Evolutionary conservation across 1,140 invertebrate species (phyloP).

Genomic region (Pseudomyrmex dendroicus): DNA sequence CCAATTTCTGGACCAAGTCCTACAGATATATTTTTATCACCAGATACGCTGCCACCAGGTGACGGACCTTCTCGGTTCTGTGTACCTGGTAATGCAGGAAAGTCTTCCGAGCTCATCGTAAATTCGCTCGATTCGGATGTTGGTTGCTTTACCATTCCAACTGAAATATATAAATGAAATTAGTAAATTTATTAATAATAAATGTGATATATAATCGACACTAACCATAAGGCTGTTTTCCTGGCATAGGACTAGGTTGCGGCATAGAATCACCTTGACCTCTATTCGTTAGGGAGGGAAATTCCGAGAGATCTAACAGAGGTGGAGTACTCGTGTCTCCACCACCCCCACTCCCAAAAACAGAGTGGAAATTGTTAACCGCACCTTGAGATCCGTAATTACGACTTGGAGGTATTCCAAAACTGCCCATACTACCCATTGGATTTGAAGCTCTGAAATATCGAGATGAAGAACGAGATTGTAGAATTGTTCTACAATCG

Average conservation of each 20-base stretch:
- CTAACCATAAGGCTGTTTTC: slow-evolving; percentile 94
- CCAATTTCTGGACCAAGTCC: slow-evolving; percentile 84
- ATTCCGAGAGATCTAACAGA: slow-evolving; percentile 94
- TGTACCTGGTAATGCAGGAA: slow-evolving; percentile 96
- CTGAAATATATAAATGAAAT: slow-evolving; percentile 84
- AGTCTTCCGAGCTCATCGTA: slow-evolving; percentile 99
- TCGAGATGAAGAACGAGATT: slow-evolving; percentile 27
- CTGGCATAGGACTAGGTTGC: slow-evolving; percentile 92
- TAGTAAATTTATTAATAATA: background rate
- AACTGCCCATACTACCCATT: slow-evolving; percentile 88
- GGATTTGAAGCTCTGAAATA: slow-evolving; percentile 86
- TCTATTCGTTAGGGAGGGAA: slow-evolving; percentile 94
- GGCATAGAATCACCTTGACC: slow-evolving; percentile 91
- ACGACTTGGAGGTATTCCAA: slow-evolving; percentile 88
- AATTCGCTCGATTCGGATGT: slow-evolving; percentile 97
- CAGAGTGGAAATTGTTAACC: slow-evolving; percentile 90
- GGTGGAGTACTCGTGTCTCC: slow-evolving; percentile 92
- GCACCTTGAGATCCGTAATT: slow-evolving; percentile 89
- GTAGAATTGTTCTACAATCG: background rate
- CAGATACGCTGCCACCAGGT: slow-evolving; percentile 84
- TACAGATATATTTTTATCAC: slow-evolving; percentile 86
- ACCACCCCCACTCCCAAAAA: slow-evolving; percentile 88
- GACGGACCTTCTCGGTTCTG: slow-evolving; percentile 86
- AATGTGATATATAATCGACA: slow-evolving; percentile 23
- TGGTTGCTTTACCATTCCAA: slow-evolving; percentile 98